Conservation (phyloP, 2,888 invertebrate genomes). For the Apomyelois bistriatella region DNA sequence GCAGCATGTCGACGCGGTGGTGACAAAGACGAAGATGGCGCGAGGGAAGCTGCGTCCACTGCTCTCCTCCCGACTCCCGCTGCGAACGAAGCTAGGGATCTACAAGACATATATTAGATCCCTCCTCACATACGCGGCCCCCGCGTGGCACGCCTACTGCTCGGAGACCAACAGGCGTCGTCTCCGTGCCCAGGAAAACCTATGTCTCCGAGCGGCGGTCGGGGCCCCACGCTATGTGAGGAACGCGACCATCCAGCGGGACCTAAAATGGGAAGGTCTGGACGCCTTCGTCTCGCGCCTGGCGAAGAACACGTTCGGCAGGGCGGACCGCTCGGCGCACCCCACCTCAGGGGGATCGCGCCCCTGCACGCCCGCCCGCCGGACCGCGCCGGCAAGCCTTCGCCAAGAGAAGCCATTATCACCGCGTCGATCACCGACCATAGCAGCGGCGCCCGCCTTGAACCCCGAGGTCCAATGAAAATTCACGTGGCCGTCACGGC, state of each 20-base stretch:
- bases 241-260: neutral
- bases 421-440: too few species aligned
- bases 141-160: slow-evolving; percentile 12
- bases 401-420: too few species aligned
- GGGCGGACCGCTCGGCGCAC: neutral
- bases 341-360: neutral
- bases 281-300: neutral
- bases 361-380: neutral
- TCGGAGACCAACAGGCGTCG: neutral
- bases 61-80: too few species aligned
- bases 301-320: neutral
- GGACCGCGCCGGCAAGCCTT: too few species aligned
- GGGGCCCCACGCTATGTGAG: neutral
- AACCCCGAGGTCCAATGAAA: too few species aligned
- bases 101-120: slow-evolving; percentile 12
- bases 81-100: neutral
- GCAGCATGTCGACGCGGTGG: too few species aligned
- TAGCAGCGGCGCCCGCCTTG: too few species aligned
- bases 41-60: too few species aligned
- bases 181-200: neutral
- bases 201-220: neutral
- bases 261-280: neutral
- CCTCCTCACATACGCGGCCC: slow-evolving; percentile 14
- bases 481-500: too few species aligned
- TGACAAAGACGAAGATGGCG: too few species aligned